Evolutionary conservation across 2,888 invertebrate genomes (phyloP).

Genomic region (Orthosia cruda): DNA sequence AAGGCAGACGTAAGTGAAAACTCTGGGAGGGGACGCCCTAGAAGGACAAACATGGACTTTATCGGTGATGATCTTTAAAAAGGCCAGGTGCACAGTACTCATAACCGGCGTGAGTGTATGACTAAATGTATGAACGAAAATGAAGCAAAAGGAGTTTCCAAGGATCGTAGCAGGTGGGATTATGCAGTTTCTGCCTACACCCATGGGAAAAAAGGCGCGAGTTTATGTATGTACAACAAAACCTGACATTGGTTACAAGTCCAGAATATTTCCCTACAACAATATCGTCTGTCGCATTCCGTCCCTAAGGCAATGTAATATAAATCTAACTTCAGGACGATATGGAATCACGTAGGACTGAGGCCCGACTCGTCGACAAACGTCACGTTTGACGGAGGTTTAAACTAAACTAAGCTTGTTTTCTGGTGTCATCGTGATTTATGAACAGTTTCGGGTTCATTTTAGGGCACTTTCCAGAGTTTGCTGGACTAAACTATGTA

Average conservation of each 20-base stretch:
- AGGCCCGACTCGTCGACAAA: slow-evolving; percentile 31
- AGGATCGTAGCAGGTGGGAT: too few relatives aligned
- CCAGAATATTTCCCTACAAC: slow-evolving; percentile 19
- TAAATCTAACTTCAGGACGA: slow-evolving; percentile 38
- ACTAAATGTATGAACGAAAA: too few relatives aligned
- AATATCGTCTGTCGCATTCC: slow-evolving; percentile 30
- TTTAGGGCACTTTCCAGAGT: slow-evolving; percentile 12
- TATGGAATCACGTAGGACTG: slow-evolving; percentile 47
- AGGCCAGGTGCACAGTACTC: too few relatives aligned
- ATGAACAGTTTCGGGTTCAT: slow-evolving; percentile 38
- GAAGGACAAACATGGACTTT: too few relatives aligned
- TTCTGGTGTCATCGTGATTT: slow-evolving; percentile 50
- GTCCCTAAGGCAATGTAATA: slow-evolving; percentile 40
- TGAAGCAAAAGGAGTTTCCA: too few relatives aligned
- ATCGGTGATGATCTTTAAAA: too few relatives aligned
- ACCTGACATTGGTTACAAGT: not conserved
- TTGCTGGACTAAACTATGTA: slow-evolving; percentile 11
- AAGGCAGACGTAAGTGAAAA: too few relatives aligned
- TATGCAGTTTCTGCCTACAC: too few relatives aligned
- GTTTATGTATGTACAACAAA: not conserved
- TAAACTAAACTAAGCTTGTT: slow-evolving; percentile 53
- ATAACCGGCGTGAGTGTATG: too few relatives aligned
- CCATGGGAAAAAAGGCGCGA: too few relatives aligned
- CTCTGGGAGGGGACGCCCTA: too few relatives aligned
- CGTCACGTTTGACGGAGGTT: slow-evolving; percentile 60